Evolutionary conservation across 2,113 vertebrate species (phyloP).

Genomic region (Thalassarche chlororhynchos): DNA sequence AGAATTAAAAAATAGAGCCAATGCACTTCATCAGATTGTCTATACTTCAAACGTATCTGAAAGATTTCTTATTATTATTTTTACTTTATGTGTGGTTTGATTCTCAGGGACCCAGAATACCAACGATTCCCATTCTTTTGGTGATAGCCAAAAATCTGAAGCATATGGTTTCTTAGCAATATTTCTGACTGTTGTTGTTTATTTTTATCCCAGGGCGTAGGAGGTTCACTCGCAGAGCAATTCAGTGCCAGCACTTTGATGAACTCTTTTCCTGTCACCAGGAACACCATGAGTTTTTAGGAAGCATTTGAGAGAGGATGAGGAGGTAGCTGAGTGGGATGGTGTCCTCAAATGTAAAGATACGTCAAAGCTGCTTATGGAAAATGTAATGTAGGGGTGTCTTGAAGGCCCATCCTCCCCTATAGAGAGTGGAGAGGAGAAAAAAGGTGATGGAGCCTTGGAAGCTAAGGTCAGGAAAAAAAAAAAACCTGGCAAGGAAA

Average conservation of each 20-base stretch:
- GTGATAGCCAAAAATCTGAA: constrained; percentile 19
- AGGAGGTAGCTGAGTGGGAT: constrained; percentile 51
- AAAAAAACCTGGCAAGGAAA: not conserved
- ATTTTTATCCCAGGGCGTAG: constrained; percentile 31
- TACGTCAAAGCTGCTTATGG: not conserved
- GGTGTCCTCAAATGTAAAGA: not conserved
- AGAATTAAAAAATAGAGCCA: not conserved
- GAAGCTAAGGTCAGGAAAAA: not conserved
- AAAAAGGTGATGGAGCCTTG: not conserved
- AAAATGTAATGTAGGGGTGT: not conserved
- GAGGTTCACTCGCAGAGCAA: not conserved
- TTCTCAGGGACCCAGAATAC: not conserved
- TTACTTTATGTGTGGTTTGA: not conserved
- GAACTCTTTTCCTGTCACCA: constrained; percentile 49
- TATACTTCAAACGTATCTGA: not conserved
- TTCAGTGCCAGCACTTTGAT: constrained; percentile 18
- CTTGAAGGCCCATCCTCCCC: not conserved
- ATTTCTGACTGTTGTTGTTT: constrained; percentile 45
- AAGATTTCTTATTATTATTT: not conserved
- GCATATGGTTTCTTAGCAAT: constrained; percentile 1
- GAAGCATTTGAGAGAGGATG: constrained; percentile 10
- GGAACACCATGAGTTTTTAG: constrained; percentile 6
- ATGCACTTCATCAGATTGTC: not conserved
- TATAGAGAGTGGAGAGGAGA: not conserved
- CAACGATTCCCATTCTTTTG: not conserved